Conservation (phyloP, 2,797 vertebrate genomes). For the Leptoclinus maculatus region DNA sequence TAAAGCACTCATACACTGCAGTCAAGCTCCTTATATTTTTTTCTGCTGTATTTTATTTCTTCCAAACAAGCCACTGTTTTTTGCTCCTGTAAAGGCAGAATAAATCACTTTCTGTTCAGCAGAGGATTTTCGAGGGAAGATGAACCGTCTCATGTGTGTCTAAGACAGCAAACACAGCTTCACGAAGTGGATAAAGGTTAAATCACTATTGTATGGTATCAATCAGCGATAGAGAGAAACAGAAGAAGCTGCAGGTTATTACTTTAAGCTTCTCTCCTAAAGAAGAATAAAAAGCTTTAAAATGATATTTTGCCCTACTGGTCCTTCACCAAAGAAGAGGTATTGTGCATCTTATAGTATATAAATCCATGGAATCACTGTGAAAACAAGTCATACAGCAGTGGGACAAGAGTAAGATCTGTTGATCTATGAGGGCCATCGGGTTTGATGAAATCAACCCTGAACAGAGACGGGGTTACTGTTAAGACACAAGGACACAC, state of each 20-base stretch:
- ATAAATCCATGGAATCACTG: constrained; percentile 34
- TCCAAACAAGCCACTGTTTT: constrained; percentile 18
- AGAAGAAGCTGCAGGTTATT: constrained; percentile 46
- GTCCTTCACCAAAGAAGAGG: constrained; percentile 2
- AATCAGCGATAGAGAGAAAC: constrained; percentile 14
- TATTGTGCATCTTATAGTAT: constrained; percentile 18
- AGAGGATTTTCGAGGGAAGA: constrained; percentile 37
- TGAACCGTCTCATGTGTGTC: constrained; percentile 22
- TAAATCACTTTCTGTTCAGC: constrained; percentile 36
- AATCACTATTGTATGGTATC: constrained; percentile 47
- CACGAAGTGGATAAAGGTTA: constrained; percentile 49
- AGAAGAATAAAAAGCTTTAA: constrained; percentile 30
- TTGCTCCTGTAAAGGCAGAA: constrained; percentile 10
- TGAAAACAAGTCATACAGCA: constrained; percentile 39
- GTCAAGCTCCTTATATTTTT: background rate
- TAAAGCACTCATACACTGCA: background rate
- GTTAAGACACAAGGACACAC: constrained; percentile 55
- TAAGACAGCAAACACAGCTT: constrained; percentile 35
- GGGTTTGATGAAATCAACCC: constrained; percentile 59
- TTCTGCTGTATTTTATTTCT: constrained; percentile 3
- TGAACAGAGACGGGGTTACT: constrained; percentile 55
- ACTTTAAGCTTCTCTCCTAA: constrained; percentile 42
- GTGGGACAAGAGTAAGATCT: constrained; percentile 34
- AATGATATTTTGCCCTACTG: constrained; percentile 25
- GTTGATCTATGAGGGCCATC: constrained; percentile 56